Evolutionary conservation across 2,113 vertebrate species (phyloP).

Genomic region (Crypturellus undulatus): DNA sequence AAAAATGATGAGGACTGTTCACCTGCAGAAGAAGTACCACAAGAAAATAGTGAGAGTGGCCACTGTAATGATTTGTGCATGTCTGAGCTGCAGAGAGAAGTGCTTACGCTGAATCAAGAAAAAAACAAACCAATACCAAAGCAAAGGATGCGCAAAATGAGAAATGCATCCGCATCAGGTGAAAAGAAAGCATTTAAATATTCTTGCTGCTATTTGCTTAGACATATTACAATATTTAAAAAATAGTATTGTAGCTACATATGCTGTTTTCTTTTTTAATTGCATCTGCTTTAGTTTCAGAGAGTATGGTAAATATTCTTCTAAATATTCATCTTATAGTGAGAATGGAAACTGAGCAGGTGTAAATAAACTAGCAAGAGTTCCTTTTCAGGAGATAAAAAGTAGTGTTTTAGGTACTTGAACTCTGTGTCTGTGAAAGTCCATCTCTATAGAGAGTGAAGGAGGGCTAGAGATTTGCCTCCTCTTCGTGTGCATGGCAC

Average conservation of each 20-base stretch:
- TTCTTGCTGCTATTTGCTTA: not conserved
- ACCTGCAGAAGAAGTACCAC: not conserved
- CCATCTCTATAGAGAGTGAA: accelerated
- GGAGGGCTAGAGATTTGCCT: not conserved
- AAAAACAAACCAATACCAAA: conserved; percentile 64
- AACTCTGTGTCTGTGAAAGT: not conserved
- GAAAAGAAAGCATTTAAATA: not conserved
- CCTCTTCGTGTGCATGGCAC: accelerated
- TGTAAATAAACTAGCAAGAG: not conserved
- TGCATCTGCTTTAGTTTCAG: not conserved
- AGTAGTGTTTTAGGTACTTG: accelerated
- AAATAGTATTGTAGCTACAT: not conserved
- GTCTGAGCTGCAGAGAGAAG: not conserved
- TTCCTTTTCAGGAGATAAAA: not conserved
- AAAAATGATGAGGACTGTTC: not conserved
- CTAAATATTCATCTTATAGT: not conserved
- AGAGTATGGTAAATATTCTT: not conserved
- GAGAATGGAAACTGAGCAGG: not conserved
- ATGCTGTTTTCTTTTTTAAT: not conserved
- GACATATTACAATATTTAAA: not conserved
- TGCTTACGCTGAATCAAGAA: not conserved
- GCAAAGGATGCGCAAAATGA: conserved; percentile 52
- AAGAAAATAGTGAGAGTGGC: conserved; percentile 2
- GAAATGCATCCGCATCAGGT: conserved; percentile 75
- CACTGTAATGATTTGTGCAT: not conserved